These are phyloP conservation scores for Nasonia vitripennis DNA, from an alignment of 1,140 invertebrate genomes.

Conservation along the genomic window DNA sequence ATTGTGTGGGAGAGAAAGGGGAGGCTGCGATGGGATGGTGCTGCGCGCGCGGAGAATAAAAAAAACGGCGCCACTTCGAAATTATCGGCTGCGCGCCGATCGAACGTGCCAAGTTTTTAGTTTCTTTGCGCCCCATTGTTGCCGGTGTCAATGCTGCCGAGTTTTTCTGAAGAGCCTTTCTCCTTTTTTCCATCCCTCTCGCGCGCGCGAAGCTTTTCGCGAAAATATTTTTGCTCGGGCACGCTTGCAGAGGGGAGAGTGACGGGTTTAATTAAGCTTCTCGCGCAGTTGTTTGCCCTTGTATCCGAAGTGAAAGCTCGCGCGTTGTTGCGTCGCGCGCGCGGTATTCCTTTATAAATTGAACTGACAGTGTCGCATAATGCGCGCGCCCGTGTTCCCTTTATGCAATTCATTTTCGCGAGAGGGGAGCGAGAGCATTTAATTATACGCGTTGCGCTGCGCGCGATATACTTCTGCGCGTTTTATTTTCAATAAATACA, in stretches of 20 bases:
- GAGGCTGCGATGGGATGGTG: background rate
- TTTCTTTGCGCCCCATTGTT: conserved; percentile 7
- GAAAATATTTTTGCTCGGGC: background rate
- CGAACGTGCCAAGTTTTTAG: conserved; percentile 3
- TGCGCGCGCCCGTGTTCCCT: background rate
- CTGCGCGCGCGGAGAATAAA: background rate
- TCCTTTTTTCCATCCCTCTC: background rate
- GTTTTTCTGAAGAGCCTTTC: background rate
- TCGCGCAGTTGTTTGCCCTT: background rate
- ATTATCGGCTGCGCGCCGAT: conserved; percentile 8
- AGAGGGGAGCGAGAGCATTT: background rate
- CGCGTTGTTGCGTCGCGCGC: background rate
- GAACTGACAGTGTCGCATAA: background rate
- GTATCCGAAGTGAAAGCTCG: background rate
- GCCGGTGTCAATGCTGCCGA: background rate
- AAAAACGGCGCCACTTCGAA: conserved; percentile 13
- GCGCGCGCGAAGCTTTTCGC: background rate
- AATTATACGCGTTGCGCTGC: no score
- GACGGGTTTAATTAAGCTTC: background rate
- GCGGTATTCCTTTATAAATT: background rate
- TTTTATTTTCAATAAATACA: no score
- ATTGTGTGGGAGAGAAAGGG: background rate
- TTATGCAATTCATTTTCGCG: background rate
- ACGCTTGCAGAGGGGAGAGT: background rate
- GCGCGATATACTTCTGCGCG: background rate